phyloP scores from a whole-genome alignment of 2,113 vertebrate genomes.

The Gallinago jamesoni region DNA sequence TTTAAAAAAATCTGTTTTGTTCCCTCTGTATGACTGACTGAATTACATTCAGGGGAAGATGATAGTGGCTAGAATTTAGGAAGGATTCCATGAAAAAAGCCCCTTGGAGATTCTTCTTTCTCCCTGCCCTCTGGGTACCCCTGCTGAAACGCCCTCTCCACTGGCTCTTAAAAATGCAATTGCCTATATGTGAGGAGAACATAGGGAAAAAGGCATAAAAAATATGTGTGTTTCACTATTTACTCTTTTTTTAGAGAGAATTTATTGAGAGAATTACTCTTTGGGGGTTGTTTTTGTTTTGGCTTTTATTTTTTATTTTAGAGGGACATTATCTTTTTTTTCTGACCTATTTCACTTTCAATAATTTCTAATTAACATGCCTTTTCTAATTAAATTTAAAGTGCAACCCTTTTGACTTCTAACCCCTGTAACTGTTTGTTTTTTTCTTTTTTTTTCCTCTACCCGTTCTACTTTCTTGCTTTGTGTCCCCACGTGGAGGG shows the following conservation, averaged over 20 bases:
- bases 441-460: background rate
- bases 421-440: background rate
- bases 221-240: background rate
- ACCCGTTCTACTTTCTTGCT: background rate
- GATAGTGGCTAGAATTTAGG: background rate
- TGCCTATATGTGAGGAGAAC: background rate
- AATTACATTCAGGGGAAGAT: background rate
- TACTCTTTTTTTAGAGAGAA: background rate
- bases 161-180: background rate
- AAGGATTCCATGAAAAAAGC: background rate
- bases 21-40: background rate
- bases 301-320: background rate
- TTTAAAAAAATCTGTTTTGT: background rate
- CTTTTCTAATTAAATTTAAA: background rate
- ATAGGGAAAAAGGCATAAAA: background rate
- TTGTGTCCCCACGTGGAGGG: background rate
- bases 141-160: background rate
- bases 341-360: background rate
- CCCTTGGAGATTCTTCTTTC: background rate
- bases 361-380: background rate
- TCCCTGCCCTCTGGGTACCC: background rate
- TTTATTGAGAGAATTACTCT: background rate
- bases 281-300: background rate
- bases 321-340: background rate
- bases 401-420: background rate